These are phyloP conservation scores for Xiphophorus hellerii DNA, from an alignment of 2,113 vertebrate genomes.

Conservation along the genomic window DNA sequence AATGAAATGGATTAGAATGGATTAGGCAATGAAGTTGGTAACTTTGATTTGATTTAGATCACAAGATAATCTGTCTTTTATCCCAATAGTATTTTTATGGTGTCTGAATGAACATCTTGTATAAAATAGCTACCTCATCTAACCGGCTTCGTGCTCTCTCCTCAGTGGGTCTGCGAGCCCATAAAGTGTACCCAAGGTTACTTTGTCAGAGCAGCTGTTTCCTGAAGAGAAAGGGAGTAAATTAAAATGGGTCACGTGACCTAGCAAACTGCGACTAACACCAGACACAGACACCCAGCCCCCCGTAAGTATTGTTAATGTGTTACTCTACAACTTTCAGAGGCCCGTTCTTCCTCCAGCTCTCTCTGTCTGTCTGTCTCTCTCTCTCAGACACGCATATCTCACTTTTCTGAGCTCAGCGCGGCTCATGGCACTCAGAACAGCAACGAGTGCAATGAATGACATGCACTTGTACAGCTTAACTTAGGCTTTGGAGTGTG, in stretches of 20 bases:
- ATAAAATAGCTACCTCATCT: conserved; percentile 40
- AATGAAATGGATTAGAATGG: not conserved
- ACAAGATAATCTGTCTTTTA: not conserved
- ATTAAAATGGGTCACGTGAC: conserved; percentile 59
- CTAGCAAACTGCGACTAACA: conserved; percentile 33
- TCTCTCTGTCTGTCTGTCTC: not conserved
- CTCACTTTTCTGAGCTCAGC: conserved; percentile 25
- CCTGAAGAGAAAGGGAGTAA: conserved; percentile 50
- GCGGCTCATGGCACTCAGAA: conserved; percentile 53
- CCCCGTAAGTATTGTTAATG: conserved; percentile 26
- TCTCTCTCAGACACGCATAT: not conserved
- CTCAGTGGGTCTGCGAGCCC: conserved; percentile 44
- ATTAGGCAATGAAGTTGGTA: not conserved
- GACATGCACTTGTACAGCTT: conserved; percentile 51
- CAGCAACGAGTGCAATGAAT: conserved; percentile 61
- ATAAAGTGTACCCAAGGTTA: conserved; percentile 66
- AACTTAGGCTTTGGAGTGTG: conserved; percentile 49
- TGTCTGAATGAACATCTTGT: conserved; percentile 8
- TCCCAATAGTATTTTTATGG: not conserved
- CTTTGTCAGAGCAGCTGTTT: conserved; percentile 60
- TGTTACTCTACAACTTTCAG: conserved; percentile 26
- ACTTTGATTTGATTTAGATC: not conserved
- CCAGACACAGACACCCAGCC: conserved; percentile 2
- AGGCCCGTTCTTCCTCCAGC: not conserved
- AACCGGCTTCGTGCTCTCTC: conserved; percentile 28